Conservation (phyloP, 2,888 invertebrate genomes). For the Drosophila multiciliata region DNA sequence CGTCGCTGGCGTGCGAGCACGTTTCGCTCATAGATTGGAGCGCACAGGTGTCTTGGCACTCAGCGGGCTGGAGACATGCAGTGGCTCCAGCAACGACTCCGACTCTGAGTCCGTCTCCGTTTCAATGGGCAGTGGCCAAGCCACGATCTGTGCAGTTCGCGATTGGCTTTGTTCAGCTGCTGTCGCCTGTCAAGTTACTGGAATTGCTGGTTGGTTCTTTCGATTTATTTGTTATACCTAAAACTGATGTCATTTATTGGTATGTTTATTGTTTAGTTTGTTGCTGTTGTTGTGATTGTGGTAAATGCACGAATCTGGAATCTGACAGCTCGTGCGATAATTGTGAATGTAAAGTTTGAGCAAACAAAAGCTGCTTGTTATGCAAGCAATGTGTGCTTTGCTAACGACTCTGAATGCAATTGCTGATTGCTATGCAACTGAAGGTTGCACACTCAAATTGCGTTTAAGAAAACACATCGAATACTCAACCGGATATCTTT, state of each 20-base stretch:
- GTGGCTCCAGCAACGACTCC: background rate
- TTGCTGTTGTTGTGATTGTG: constrained; percentile 20
- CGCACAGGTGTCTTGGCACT: constrained; percentile 70
- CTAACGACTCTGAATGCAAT: background rate
- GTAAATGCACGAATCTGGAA: constrained; percentile 44
- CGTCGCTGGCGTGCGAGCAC: constrained; percentile 74
- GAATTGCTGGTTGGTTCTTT: constrained; percentile 33
- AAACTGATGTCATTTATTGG: constrained; percentile 69
- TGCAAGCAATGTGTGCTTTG: background rate
- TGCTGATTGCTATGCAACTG: constrained; percentile 11
- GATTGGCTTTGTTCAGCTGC: constrained; percentile 60
- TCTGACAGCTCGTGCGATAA: constrained; percentile 48
- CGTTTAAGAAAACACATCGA: background rate
- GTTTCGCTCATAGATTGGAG: constrained; percentile 63
- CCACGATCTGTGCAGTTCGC: constrained; percentile 43
- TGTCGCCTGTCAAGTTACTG: constrained; percentile 63
- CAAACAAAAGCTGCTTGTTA: constrained; percentile 31
- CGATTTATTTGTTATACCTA: constrained; percentile 61
- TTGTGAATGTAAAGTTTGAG: constrained; percentile 43
- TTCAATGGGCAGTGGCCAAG: constrained; percentile 46
- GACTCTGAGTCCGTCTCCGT: constrained; percentile 28
- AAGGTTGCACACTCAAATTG: background rate
- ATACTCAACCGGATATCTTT: background rate
- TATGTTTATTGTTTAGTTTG: constrained; percentile 59
- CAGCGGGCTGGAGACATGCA: constrained; percentile 5